Base-by-base conservation (phyloP, 1,140 invertebrate genomes). In the Atopsyche davidsoni region DNA sequence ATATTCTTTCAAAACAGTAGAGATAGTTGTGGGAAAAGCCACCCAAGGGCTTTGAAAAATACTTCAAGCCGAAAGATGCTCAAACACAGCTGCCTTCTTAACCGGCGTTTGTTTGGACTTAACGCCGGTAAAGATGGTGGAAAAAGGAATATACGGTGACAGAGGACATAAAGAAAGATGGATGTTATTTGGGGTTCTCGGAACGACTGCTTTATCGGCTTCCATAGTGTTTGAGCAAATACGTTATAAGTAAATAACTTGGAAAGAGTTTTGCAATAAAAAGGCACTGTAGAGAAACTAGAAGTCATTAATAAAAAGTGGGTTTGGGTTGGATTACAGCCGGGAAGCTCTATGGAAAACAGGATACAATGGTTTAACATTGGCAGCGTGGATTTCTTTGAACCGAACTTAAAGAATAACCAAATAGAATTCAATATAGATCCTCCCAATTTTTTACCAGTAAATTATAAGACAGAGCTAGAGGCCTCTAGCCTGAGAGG, bases 251-350 rank as follows among this genome's bases (percentile, higher is more conserved):
- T 96, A 99, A 79, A 95, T 99, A 47, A 92, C 92, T 6, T 99
- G 95, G 95, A 94, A 94, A 72, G 95, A 99, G 63, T 99, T 99
- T 75, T 82, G 93, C 23, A 87, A 90, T 61, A 80, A 38, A 85
- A 85, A 68, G 89, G 91, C 48, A 66, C 83, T 17, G 93, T 99
- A n/a, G 92, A 97, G 59, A 92, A 92, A 72, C 73, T 99, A 56
- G 96, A 98, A 82, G 96, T 99, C 46, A 87, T 98, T 6, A 98
- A 99, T 74, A 98, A 98, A 69, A 96, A 96, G 75, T 98, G 93
- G 93, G 96, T 98, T 0, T 75, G 92, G 61, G 86, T 99, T 2
- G 81, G 79, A 61, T 71, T 96, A 38, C 64, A 80, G 49, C 79
- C 89, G 34, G 56, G 56, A n/a, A 48, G 49, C 24, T 44, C 49